Conservation (phyloP, 2,797 vertebrate genomes). For the Alfaro cultratus region DNA sequence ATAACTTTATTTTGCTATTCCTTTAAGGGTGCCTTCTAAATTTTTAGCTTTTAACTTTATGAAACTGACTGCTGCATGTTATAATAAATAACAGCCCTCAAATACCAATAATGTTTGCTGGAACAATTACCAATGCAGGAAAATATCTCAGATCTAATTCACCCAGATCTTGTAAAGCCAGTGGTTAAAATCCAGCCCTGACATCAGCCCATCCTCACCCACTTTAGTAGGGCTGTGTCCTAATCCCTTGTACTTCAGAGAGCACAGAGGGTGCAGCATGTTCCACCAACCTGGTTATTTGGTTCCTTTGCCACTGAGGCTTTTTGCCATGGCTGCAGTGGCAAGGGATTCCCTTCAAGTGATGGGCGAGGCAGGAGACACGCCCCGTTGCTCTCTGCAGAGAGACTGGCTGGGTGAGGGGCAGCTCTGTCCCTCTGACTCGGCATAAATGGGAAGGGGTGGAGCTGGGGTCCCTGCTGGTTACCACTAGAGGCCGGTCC, state of each 20-base stretch:
- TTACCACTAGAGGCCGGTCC: conserved; percentile 42
- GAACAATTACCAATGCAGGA: neutral
- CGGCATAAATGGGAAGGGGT: conserved; percentile 69
- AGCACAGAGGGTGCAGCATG: conserved; percentile 13
- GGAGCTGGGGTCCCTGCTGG: conserved; percentile 54
- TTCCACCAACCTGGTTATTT: conserved; percentile 34
- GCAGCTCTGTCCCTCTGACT: conserved; percentile 71
- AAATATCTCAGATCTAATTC: neutral
- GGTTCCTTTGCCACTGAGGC: conserved; percentile 44
- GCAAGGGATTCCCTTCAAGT: conserved; percentile 73
- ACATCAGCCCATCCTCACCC: conserved; percentile 7
- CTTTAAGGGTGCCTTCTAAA: neutral
- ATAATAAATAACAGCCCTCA: neutral
- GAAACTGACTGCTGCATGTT: neutral
- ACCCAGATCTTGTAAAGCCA: neutral
- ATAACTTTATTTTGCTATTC: neutral
- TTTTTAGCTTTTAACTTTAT: neutral
- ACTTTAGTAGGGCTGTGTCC: neutral
- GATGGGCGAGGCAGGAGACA: conserved; percentile 79
- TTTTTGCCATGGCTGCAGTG: conserved; percentile 69
- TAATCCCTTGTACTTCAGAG: conserved; percentile 6
- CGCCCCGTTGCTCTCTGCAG: conserved; percentile 78
- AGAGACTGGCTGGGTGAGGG: conserved; percentile 66
- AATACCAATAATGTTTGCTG: neutral
- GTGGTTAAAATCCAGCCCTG: conserved; percentile 5